These are phyloP conservation scores for Diprion similis DNA, from an alignment of 1,140 invertebrate species.

Conservation along the genomic window DNA sequence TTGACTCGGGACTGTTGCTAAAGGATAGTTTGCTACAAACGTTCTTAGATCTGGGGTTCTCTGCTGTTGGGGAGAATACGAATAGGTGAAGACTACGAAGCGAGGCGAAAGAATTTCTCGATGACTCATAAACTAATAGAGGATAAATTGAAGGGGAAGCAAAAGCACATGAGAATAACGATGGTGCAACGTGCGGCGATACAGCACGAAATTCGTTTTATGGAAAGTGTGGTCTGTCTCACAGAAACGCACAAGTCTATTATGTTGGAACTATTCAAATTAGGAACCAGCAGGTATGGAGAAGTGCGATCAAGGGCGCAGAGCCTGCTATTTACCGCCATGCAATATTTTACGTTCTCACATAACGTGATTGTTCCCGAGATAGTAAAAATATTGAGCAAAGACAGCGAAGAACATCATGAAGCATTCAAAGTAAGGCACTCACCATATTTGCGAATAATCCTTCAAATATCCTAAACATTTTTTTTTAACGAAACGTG, in stretches of 20 bases:
- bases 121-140: slow-evolving; percentile 68
- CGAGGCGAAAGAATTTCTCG: slow-evolving; percentile 67
- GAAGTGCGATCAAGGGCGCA: slow-evolving; percentile 73
- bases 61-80: slow-evolving; percentile 66
- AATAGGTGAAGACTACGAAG: slow-evolving; percentile 62
- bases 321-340: slow-evolving; percentile 60
- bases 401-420: slow-evolving; percentile 68
- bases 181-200: slow-evolving; percentile 70
- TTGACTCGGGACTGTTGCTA: background rate
- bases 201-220: slow-evolving; percentile 72
- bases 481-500: background rate
- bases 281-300: slow-evolving; percentile 74
- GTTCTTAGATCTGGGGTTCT: slow-evolving; percentile 67
- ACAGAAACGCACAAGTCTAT: slow-evolving; percentile 69
- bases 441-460: slow-evolving; percentile 15
- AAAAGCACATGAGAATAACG: slow-evolving; percentile 69
- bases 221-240: slow-evolving; percentile 52
- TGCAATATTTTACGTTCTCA: slow-evolving; percentile 67
- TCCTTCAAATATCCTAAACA: slow-evolving; percentile 8
- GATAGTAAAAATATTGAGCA: slow-evolving; percentile 66
- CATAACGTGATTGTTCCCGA: slow-evolving; percentile 66
- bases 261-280: slow-evolving; percentile 68
- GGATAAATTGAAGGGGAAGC: slow-evolving; percentile 68
- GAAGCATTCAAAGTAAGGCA: slow-evolving; percentile 73
- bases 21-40: slow-evolving; percentile 23